Percentiles rank a stretch among this genome's conserved stretches.
These are phyloP conservation scores for Echeneis naucrates DNA, from an alignment of 2,797 vertebrate genomes.

Conservation along the genomic window DNA sequence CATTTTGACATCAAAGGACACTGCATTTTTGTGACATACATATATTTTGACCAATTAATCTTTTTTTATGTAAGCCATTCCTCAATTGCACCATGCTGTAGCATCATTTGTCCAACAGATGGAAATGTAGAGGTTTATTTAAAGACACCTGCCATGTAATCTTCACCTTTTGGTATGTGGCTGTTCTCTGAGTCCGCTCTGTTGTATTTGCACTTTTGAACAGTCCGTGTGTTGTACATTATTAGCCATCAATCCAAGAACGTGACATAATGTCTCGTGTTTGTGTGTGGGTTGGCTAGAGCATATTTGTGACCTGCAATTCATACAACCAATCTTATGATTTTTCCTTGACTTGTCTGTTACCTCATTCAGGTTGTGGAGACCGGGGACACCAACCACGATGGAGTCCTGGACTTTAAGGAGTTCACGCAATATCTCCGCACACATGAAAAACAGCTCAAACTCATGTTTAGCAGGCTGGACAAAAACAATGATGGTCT, in stretches of 20 bases:
- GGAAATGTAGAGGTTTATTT: not conserved
- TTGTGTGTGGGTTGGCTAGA: not conserved
- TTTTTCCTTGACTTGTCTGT: not conserved
- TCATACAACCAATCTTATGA: not conserved
- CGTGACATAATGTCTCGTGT: not conserved
- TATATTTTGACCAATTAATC: not conserved
- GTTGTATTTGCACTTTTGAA: conserved; percentile 16
- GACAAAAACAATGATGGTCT: conserved; percentile 92
- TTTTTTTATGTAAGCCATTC: not conserved
- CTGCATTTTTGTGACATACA: not conserved
- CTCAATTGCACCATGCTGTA: not conserved
- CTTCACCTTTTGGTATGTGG: conserved; percentile 7
- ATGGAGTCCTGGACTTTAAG: conserved; percentile 88
- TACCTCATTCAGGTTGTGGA: conserved; percentile 82
- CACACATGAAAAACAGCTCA: conserved; percentile 87
- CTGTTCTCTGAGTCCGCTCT: conserved; percentile 16
- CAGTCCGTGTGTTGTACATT: not conserved
- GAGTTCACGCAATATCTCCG: conserved; percentile 89
- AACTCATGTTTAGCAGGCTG: conserved; percentile 89
- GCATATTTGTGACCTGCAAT: not conserved
- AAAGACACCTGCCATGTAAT: not conserved
- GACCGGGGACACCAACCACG: conserved; percentile 83
- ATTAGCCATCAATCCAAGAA: not conserved
- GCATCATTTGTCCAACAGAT: conserved; percentile 15
- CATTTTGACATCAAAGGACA: not conserved